Percentiles rank a stretch among this genome's conserved stretches.
phyloP scores from a whole-genome alignment of 2,113 vertebrate species.

The Bucco capensis region DNA sequence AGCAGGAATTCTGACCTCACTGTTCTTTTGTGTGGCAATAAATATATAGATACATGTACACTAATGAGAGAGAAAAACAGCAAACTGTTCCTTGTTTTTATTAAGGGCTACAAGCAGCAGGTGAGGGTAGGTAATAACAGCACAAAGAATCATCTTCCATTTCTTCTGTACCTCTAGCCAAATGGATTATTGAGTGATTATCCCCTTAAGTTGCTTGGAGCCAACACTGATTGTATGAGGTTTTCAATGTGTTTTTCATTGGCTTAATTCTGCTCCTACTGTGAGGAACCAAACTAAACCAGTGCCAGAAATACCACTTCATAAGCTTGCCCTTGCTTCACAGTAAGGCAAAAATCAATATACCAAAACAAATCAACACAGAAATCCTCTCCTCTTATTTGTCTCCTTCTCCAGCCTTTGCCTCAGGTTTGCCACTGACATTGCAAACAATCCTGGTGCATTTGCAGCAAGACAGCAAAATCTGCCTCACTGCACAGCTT shows the following conservation, averaged over 20 bases:
- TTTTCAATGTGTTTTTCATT: slow-evolving; percentile 52
- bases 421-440: not conserved
- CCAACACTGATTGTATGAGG: slow-evolving; percentile 7
- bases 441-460: not conserved
- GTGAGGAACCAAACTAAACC: slow-evolving; percentile 16
- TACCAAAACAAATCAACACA: not conserved
- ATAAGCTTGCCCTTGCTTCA: slow-evolving; percentile 7
- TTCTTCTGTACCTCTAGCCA: slow-evolving; percentile 22
- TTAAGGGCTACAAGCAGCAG: not conserved
- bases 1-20: not conserved
- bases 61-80: not conserved
- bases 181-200: slow-evolving; percentile 58
- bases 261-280: slow-evolving; percentile 44
- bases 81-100: not conserved
- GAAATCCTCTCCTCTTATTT: not conserved
- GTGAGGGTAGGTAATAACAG: slow-evolving; percentile 6
- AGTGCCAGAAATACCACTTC: slow-evolving; percentile 26
- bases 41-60: not conserved
- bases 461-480: not conserved
- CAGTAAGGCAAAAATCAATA: slow-evolving; percentile 17
- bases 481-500: not conserved
- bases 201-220: slow-evolving; percentile 36
- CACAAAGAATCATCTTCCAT: slow-evolving; percentile 13
- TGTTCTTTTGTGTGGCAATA: not conserved
- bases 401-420: not conserved